Evolutionary conservation across 2,797 vertebrate species (phyloP).

Genomic region (Epinephelus coioides): DNA sequence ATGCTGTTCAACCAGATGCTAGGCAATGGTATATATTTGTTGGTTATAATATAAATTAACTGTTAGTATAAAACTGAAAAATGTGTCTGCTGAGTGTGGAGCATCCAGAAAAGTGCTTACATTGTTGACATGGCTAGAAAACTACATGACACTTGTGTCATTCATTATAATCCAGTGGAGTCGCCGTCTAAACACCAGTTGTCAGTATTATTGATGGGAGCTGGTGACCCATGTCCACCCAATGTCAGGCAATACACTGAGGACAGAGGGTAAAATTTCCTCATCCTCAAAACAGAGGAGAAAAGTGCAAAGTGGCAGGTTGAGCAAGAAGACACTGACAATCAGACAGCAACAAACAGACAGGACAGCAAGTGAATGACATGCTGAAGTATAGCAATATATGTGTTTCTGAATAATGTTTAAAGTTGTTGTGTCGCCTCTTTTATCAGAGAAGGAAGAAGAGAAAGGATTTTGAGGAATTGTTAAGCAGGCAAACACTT

Average conservation of each 20-base stretch:
- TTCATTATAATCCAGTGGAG: slow-evolving; percentile 14
- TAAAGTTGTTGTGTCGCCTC: no score
- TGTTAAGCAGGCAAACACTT: slow-evolving; percentile 14
- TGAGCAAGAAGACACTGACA: not conserved
- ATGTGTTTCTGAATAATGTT: not conserved
- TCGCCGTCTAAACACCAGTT: slow-evolving; percentile 41
- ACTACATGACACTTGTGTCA: slow-evolving; percentile 15
- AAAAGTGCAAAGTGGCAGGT: not conserved
- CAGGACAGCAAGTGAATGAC: not conserved
- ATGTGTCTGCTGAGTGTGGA: not conserved
- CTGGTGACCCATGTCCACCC: slow-evolving; percentile 46
- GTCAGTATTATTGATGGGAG: slow-evolving; percentile 54
- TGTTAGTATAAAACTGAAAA: not conserved
- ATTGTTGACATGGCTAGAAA: slow-evolving; percentile 14
- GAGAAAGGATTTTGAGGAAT: not conserved
- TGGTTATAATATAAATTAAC: not conserved
- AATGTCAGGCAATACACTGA: slow-evolving; percentile 29
- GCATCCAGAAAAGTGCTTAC: slow-evolving; percentile 5
- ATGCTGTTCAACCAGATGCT: no score
- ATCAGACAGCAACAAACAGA: not conserved
- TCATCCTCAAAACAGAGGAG: not conserved
- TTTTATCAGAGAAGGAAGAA: not conserved
- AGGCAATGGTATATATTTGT: no score
- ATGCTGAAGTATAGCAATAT: not conserved
- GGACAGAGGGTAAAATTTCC: not conserved